Evolutionary conservation across 2,888 invertebrate genomes (phyloP), one percentile per base, ranked within the genome.

Genomic region (Palloptera scutellata): DNA sequence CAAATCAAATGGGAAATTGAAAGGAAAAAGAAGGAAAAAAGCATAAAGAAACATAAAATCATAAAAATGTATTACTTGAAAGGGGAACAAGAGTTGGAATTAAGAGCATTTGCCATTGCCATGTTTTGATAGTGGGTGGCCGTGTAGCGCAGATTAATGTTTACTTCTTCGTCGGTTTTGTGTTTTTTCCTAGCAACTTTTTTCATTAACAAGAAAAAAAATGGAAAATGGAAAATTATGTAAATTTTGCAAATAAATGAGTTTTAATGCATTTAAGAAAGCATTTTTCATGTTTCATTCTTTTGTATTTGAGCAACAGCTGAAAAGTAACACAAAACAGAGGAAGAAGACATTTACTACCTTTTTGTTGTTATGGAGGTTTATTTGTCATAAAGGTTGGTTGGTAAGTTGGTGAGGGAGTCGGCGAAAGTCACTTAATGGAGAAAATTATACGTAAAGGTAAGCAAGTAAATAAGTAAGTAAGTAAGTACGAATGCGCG

Each of bases 161-260:
- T 63, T 19, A 1, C 1, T 10, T 9, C 17, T 17, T 43, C 45
- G 55, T 52, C 12, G 48, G 54, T 57, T n/a, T 42, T 19, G 61
- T 43, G 59, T 66, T 42, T 61, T 1, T 42, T 64, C 12, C 42
- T 53, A 17, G 13, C 55, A 20, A 8, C 45, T 53, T 45, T 41
- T 13, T 40, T 59, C 61, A 45, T 53, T 20, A 30, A 9, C 20
- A 52, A 40, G 51, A 51, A 51, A 61, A 30, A 53, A 10, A 57
- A 61, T 53, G 64, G 67, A 72, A 72, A 70, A 74, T 73, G 68
- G 72, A 72, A 75, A 74, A 73, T 74, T 74, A 74, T 74, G 74
- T 72, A 72, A 73, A 75, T 75, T 74, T 72, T 59, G 68, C 71
- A 72, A 30, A 72, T 72, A 72, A 74, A 70, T 72, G 73, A 66